These are phyloP conservation scores for Apaloderma vittatum DNA, from an alignment of 2,113 vertebrate genomes.

Conservation along the genomic window DNA sequence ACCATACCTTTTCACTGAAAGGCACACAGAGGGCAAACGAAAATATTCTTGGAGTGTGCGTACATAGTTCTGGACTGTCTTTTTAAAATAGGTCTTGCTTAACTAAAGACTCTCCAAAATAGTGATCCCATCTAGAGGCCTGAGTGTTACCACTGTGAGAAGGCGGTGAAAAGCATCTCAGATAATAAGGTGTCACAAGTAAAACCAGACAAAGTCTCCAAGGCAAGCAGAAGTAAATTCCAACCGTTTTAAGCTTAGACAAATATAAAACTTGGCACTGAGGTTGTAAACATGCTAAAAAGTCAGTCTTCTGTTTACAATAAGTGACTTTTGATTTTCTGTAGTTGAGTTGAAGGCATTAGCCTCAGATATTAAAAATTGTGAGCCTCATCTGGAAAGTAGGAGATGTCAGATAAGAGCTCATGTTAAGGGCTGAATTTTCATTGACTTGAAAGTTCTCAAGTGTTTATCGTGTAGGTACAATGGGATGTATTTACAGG, in stretches of 20 bases:
- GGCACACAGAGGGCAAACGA: background rate
- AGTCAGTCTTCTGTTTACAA: background rate
- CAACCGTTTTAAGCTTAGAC: background rate
- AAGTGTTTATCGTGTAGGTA: background rate
- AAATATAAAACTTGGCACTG: background rate
- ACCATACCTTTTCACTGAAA: background rate
- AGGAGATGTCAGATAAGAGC: background rate
- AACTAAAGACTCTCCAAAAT: background rate
- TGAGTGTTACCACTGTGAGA: background rate
- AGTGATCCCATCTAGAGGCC: background rate
- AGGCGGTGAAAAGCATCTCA: constrained; percentile 65
- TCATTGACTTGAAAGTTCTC: background rate
- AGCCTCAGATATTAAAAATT: background rate
- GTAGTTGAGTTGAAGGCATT: background rate
- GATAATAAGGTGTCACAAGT: constrained; percentile 47
- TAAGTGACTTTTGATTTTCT: constrained; percentile 13
- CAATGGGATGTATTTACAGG: background rate
- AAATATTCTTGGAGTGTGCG: background rate
- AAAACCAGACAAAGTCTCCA: constrained; percentile 39
- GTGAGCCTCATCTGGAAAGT: background rate
- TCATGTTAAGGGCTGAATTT: background rate
- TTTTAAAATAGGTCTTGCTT: constrained; percentile 27
- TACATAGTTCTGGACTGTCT: background rate
- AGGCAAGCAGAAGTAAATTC: constrained; percentile 50
- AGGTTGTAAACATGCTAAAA: background rate